Evolutionary conservation across 2,113 vertebrate species (phyloP), one percentile per base, ranked within the genome.

Genomic region (Passer montanus): DNA sequence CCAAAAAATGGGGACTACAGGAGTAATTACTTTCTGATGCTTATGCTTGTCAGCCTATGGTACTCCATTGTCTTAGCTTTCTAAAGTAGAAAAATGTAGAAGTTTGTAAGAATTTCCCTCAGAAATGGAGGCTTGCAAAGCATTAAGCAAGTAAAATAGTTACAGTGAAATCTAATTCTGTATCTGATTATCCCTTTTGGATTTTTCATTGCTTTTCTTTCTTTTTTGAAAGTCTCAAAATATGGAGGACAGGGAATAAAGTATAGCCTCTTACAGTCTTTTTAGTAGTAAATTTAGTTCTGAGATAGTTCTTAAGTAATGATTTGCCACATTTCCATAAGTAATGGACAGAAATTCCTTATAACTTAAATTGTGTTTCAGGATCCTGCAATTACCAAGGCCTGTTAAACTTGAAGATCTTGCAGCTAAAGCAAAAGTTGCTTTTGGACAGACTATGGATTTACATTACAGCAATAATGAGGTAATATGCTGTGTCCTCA

Each of bases 401-500:
- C 99, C 99, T n/a, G 96, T 99, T 96, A 98, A 98, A 97, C 98
- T 99, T 90, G 99, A 99, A 90, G 99, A 99, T 96, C 98, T 99
- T 96, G 98, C 88, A 89, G 92, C 97, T 63, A 99, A 99, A 97
- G 99, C 99, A 90, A 99, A 99, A 98, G 97, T 98, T 96, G 99
- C 99, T 78, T 99, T 99, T 94, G 99, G 99, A 89, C 99, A 99
- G 89, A 95, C 97, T 27, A 99, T 99, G 99, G 99, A 99, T 97
- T 99, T 99, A 77, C 99, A 99, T 98, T 99, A 99, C 97, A 99
- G 99, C 97, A 99, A 99, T 98, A 99, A 99, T 12, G 99, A 99
- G 99, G 99, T 99, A 98, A 91, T 46, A 53, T 35, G 80, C 53
- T 80, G 7, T 35, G 17, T 63, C 52, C 64, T 85, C 9, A 89